phyloP scores from a whole-genome alignment of 2,888 invertebrate species.

The Imbricaverruca yamaguchii region DNA sequence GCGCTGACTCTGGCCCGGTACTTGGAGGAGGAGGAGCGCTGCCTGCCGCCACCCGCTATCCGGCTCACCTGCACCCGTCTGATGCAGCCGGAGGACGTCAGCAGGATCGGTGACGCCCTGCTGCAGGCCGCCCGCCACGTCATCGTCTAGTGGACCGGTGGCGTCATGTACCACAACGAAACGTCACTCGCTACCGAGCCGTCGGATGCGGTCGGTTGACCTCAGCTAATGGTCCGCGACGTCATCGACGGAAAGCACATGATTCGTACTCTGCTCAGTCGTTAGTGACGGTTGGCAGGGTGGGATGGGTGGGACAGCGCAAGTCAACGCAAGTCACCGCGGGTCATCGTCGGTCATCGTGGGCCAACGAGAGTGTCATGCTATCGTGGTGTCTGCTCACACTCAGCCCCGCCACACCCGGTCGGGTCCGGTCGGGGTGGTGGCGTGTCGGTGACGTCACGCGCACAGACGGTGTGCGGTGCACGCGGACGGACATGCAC shows the following conservation, averaged over 20 bases:
- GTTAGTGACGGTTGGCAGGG: no score
- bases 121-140: background rate
- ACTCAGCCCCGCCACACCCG: no score
- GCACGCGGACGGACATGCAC: no score
- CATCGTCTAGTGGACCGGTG: background rate
- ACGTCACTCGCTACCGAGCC: background rate
- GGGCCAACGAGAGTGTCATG: no score
- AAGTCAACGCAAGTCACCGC: no score
- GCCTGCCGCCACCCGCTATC: constrained; percentile 61
- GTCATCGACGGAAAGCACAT: background rate
- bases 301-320: no score
- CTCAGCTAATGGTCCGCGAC: background rate
- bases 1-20: constrained; percentile 64
- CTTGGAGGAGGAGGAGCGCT: constrained; percentile 56
- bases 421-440: no score
- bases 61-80: constrained; percentile 48
- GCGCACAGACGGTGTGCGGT: no score
- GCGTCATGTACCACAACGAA: background rate
- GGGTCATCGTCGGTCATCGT: no score
- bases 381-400: no score
- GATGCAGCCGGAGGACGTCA: background rate
- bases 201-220: background rate
- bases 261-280: background rate
- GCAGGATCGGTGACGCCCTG: background rate
- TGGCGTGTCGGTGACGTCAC: no score